Conservation (phyloP, 2,113 vertebrate species). For the Heliornis fulica region DNA sequence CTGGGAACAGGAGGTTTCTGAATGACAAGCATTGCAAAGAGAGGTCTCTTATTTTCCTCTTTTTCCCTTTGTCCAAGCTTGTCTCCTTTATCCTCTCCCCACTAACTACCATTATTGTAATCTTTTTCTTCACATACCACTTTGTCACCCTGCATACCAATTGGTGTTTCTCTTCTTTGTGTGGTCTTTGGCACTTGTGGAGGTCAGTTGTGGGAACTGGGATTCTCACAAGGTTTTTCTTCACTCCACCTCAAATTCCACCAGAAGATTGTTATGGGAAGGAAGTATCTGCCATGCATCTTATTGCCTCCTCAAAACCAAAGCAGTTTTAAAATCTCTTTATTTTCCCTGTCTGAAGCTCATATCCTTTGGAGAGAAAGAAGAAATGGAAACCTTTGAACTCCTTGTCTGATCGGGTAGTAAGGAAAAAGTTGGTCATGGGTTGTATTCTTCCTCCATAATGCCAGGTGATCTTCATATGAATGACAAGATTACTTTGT, state of each 20-base stretch:
- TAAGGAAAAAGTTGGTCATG: not conserved
- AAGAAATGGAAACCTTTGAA: not conserved
- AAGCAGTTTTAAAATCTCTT: not conserved
- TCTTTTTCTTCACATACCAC: not conserved
- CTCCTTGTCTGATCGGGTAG: not conserved
- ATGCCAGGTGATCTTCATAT: not conserved
- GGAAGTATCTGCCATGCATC: not conserved
- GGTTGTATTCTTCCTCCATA: not conserved
- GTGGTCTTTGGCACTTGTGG: not conserved
- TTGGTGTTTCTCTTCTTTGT: not conserved
- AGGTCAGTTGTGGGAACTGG: not conserved
- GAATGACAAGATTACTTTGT: rapidly evolving
- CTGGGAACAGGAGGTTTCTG: not conserved
- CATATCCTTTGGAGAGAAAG: not conserved
- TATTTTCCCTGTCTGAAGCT: not conserved
- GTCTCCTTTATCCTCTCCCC: not conserved
- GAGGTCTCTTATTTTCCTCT: not conserved
- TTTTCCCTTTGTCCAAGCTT: not conserved
- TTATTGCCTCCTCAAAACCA: not conserved
- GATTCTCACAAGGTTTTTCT: not conserved
- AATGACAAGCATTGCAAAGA: not conserved
- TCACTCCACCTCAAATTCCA: not conserved
- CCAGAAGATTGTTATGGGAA: not conserved
- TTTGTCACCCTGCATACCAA: not conserved
- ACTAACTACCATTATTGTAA: not conserved